phyloP scores from a whole-genome alignment of 1,140 invertebrate genomes.

The Procambarus virginalis region DNA sequence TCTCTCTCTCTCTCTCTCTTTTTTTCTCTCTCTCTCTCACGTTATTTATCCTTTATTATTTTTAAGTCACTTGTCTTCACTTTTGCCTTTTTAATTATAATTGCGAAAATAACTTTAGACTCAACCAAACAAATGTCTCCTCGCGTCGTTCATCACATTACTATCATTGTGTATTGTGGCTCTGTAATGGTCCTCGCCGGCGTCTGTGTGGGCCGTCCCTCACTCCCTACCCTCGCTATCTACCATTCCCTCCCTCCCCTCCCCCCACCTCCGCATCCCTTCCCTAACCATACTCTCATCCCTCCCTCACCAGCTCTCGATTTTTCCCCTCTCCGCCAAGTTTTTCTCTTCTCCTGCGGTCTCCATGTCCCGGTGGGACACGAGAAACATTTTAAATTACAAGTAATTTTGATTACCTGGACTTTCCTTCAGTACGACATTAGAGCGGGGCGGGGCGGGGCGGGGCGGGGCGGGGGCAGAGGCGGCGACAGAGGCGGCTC shows the following conservation, averaged over 20 bases:
- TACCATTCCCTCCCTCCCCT: neutral
- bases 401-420: neutral
- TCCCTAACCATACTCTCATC: neutral
- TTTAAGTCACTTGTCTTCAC: neutral
- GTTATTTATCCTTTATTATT: neutral
- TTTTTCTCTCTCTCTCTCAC: constrained; percentile 5
- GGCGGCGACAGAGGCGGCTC: too few species aligned
- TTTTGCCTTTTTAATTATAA: neutral
- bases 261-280: too few species aligned
- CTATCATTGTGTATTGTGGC: neutral
- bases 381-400: neutral
- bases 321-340: neutral
- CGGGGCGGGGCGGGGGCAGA: too few species aligned
- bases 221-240: neutral
- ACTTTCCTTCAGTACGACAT: too few species aligned
- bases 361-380: neutral
- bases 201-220: neutral
- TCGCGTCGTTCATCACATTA: neutral
- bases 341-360: neutral
- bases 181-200: neutral
- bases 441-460: too few species aligned
- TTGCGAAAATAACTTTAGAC: too few species aligned
- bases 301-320: neutral
- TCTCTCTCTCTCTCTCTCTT: constrained; percentile 1
- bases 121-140: neutral